These are phyloP conservation scores for Eulemur albifrons DNA, from an alignment of 2,797 vertebrate species.

Conservation along the genomic window DNA sequence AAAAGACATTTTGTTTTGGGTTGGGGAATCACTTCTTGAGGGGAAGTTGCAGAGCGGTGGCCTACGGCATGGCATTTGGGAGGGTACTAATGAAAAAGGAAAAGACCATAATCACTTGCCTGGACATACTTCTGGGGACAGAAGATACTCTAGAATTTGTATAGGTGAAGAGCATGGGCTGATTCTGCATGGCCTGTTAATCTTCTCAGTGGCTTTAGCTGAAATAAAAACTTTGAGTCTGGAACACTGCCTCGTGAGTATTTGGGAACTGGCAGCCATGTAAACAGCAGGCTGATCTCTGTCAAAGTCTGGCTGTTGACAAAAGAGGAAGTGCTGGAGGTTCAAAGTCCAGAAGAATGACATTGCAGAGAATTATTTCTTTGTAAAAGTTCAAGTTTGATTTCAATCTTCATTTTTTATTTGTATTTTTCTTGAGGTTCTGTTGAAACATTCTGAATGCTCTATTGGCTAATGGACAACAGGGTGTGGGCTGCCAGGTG, in stretches of 20 bases:
- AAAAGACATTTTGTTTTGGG: background rate
- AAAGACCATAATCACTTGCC: no score
- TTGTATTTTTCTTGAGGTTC: conserved; percentile 89
- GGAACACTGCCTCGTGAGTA: conserved; percentile 83
- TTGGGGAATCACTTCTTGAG: background rate
- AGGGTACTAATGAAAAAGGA: no score
- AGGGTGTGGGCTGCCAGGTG: conserved; percentile 85
- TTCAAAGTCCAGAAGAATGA: conserved; percentile 87
- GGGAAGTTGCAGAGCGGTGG: background rate
- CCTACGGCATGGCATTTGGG: background rate
- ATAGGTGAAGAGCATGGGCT: conserved; percentile 93
- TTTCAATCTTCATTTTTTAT: conserved; percentile 90
- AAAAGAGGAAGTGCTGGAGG: conserved; percentile 87
- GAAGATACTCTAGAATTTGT: conserved; percentile 90
- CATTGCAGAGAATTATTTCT: conserved; percentile 89
- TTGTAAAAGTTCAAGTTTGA: conserved; percentile 93
- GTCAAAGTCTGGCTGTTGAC: conserved; percentile 87
- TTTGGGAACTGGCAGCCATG: conserved; percentile 91
- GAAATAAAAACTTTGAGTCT: conserved; percentile 94
- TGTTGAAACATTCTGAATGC: conserved; percentile 96
- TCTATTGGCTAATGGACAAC: conserved; percentile 91
- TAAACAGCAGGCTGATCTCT: conserved; percentile 94
- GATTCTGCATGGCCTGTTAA: conserved; percentile 88
- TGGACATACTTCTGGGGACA: conserved; percentile 81
- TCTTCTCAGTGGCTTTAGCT: conserved; percentile 87